Evolutionary conservation across 2,888 invertebrate genomes (phyloP), one percentile per base, ranked within the genome.

Genomic region (Chloromyia formosa): DNA sequence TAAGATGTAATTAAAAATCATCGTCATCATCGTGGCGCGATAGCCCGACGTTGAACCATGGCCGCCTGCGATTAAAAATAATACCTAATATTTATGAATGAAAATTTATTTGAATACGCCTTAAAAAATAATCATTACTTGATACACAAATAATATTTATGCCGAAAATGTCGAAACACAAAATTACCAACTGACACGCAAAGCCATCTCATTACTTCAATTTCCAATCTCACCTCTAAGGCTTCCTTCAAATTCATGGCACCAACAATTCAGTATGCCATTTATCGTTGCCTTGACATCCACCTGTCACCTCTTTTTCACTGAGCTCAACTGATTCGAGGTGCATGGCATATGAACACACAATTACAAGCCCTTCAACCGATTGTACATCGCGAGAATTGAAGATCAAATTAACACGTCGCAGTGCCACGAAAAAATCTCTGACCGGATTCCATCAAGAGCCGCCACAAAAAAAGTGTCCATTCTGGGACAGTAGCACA

Each of bases 351-450:
- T 18, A 5, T 42, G 66, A 16, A 42, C n/a, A 16, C 23, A 35
- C 66, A 66, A 49, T 23, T 18, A 22, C 45, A 27, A 7, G 10
- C n/a, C 35, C 40, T 16, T 62, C 62, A 27, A 1, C 16, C 40
- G 62, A 62, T 62, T 35, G 16, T 40, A 40, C 40, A 62, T 62
- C 40, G 62, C 62, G 62, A 14, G 40, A 62, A 40, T 62, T 40
- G 4, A 2, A 40, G 18, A 66, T 66, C 66, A 66, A 66, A 66
- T 66, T 66, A 66, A 66, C 66, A 66, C 66, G 49, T 20, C 16
- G 20, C 1, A 20, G 27, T 35, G 27, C 7, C 27, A 35, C 27
- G 27, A 35, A 35, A 66, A 66, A 66, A 66, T 22, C 22, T 14
- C 66, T 49, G 49, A 49, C 66, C 66, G 66, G 66, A 66, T 49